phyloP scores from a whole-genome alignment of 1,140 invertebrate species.

The Ladona fulva region DNA sequence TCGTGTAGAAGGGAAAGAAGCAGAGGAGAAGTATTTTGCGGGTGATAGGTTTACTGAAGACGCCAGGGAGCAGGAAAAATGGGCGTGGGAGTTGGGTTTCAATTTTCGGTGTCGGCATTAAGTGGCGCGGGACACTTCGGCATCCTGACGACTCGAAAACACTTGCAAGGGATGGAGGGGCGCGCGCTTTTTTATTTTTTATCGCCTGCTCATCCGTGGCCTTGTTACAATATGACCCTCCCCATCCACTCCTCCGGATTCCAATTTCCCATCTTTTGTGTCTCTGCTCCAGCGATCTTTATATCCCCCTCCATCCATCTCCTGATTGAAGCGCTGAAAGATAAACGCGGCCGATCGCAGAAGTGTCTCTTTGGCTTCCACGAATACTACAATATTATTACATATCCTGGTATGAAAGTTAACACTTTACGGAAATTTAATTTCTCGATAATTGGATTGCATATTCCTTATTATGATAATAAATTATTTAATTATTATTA shows the following conservation, averaged over 20 bases:
- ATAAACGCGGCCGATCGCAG: too few species aligned
- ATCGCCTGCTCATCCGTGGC: not conserved
- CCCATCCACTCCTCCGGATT: not conserved
- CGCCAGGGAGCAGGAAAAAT: not conserved
- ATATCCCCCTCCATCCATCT: not conserved
- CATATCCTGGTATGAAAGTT: too few species aligned
- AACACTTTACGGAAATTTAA: too few species aligned
- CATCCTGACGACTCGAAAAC: not conserved
- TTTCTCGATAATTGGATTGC: too few species aligned
- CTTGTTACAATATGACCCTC: not conserved
- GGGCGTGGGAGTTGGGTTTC: not conserved
- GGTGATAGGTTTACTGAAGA: not conserved
- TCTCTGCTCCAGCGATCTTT: not conserved
- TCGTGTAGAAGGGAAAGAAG: not conserved
- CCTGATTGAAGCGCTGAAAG: too few species aligned
- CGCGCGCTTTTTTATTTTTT: not conserved
- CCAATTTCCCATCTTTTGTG: not conserved
- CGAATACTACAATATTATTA: too few species aligned
- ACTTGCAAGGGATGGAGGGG: not conserved
- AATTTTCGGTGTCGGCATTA: constrained; percentile 5
- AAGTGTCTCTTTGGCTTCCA: too few species aligned
- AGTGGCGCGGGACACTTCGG: not conserved
- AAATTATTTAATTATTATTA: too few species aligned
- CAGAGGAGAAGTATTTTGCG: not conserved
- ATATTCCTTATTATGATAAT: too few species aligned